A percentile compares a stretch with the other conserved stretches of the same genome.
Evolutionary conservation across 2,797 vertebrate genomes (phyloP).

Genomic region (Pseudocheirus occidentalis): DNA sequence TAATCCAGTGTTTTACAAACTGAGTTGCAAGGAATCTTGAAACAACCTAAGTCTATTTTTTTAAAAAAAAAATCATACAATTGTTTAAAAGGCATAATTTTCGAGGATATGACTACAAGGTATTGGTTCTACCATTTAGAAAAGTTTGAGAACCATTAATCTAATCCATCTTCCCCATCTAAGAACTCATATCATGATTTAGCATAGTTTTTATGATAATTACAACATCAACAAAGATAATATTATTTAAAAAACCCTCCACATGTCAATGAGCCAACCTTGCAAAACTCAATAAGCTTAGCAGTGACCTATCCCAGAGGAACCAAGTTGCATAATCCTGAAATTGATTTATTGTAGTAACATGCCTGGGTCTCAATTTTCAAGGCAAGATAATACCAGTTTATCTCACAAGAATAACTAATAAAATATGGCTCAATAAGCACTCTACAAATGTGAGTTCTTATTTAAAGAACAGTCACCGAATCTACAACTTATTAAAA

Average conservation of each 20-base stretch:
- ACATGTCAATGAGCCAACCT: not conserved
- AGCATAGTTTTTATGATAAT: not conserved
- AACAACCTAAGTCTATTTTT: not conserved
- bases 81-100: not conserved
- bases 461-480: not conserved
- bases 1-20: not conserved
- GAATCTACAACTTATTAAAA: not conserved
- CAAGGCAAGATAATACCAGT: not conserved
- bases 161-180: not conserved
- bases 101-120: not conserved
- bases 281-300: rapidly evolving
- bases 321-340: not conserved
- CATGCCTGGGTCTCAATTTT: not conserved
- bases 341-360: not conserved
- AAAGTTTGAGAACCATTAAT: not conserved
- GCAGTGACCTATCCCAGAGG: not conserved
- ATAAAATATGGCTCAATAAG: not conserved
- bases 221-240: not conserved
- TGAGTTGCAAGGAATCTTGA: not conserved
- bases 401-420: not conserved
- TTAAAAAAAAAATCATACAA: not conserved
- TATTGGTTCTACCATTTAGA: not conserved
- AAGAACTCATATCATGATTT: not conserved
- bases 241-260: not conserved
- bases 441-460: not conserved